phyloP scores from a whole-genome alignment of 2,888 invertebrate genomes.

The Choreutis nemorana region DNA sequence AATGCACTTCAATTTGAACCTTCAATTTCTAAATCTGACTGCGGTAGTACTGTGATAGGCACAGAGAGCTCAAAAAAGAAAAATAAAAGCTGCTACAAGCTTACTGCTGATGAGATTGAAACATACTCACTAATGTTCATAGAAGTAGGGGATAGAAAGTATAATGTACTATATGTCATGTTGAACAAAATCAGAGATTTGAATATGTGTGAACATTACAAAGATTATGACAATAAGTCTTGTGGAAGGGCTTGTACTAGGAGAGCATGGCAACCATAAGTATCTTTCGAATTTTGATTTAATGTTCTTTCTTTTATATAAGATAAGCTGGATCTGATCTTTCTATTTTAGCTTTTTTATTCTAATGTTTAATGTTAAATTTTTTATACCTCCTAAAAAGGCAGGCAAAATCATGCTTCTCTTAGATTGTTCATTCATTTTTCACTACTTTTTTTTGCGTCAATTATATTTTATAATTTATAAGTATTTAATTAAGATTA shows the following conservation, averaged over 20 bases:
- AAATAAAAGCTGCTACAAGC: slow-evolving; percentile 14
- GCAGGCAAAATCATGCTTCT: too few species aligned
- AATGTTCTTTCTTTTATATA: too few species aligned
- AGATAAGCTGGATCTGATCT: too few species aligned
- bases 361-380: too few species aligned
- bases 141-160: slow-evolving; percentile 18
- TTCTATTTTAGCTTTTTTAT: background rate
- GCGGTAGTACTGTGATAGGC: slow-evolving; percentile 24
- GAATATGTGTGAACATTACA: slow-evolving; percentile 27
- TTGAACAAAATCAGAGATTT: slow-evolving; percentile 31
- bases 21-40: slow-evolving; percentile 15
- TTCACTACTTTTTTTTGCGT: background rate
- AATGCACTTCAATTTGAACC: slow-evolving; percentile 6
- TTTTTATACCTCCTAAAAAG: too few species aligned
- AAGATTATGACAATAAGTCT: slow-evolving; percentile 25
- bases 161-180: slow-evolving; percentile 27
- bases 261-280: too few species aligned
- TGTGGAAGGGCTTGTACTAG: slow-evolving; percentile 26
- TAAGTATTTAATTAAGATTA: background rate
- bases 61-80: slow-evolving; percentile 6
- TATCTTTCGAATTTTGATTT: too few species aligned
- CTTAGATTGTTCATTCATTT: too few species aligned
- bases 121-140: slow-evolving; percentile 25
- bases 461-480: background rate
- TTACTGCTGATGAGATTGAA: slow-evolving; percentile 26